Evolutionary conservation across 2,113 vertebrate genomes (phyloP), one percentile per base, ranked within the genome.

Genomic region (Phalacrocorax pelagicus): DNA sequence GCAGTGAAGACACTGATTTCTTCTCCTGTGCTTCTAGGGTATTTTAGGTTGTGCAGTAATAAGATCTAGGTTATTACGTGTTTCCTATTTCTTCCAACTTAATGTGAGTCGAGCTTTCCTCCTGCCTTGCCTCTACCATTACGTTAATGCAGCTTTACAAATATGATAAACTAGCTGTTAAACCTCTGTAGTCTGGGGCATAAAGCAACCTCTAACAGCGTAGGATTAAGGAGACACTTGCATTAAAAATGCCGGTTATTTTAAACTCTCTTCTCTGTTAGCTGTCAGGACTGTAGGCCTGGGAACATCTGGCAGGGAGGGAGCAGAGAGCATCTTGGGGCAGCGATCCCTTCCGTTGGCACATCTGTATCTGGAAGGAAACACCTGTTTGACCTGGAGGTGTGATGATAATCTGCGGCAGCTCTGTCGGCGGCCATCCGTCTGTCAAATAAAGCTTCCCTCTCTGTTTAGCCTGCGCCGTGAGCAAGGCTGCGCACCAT

Each of bases 201-300:
- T 84, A 87, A 95, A 97, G 24, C 89, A 92, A 40, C 44, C 77
- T 90, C 80, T 57, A 71, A 86, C 42, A 67, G 63, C 67, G 91
- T 16, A 32, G 74, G 88, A 63, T 88, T 88, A 74, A 78, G 85
- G 69, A 88, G 90, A 67, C 32, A 46, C 86, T 94, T 92, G 79
- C 81, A 59, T 88, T 92, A 77, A 92, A 94, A 86, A 77, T 95
- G 81, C 24, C 69, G 59, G 69, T 78, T 91, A 46, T 62, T 95
- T 89, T 27, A 81, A 95, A 74, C 38, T 36, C 81, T 84, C 61
- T 65, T 72, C 59, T 57, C 82, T 89, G 63, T 16, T 71, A 42
- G 88, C 86, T 96, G 58, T 80, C 67, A 86, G 88, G 55, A 32
- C 61, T 63, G 20, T n/a, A 40, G 70, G 80, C 62, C 51, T 65